Percentiles rank a stretch among this genome's conserved stretches.
phyloP scores from a whole-genome alignment of 2,888 invertebrate genomes.

The Hecatera dysodea region DNA sequence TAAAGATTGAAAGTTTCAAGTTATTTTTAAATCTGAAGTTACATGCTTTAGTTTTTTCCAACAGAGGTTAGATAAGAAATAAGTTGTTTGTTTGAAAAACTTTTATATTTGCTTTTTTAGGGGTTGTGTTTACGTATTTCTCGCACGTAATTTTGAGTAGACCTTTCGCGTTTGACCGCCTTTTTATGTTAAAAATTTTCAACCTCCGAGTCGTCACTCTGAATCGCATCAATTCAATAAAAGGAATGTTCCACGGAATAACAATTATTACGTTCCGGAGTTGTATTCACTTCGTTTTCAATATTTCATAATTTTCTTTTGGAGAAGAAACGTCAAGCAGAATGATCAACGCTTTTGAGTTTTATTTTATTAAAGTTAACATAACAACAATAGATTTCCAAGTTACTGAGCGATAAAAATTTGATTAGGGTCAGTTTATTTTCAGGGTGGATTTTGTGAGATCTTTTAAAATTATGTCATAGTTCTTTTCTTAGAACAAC shows the following conservation, averaged over 20 bases:
- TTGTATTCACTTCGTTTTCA: conserved; percentile 60
- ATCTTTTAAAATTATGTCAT: conserved; percentile 30
- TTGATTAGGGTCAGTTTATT: conserved; percentile 43
- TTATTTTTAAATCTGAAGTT: conserved; percentile 51
- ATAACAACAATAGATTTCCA: conserved; percentile 50
- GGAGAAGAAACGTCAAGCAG: conserved; percentile 40
- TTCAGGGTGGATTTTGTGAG: conserved; percentile 28
- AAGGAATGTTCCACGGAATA: conserved; percentile 64
- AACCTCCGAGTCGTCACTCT: conserved; percentile 51
- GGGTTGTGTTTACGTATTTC: conserved; percentile 59
- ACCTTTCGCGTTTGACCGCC: conserved; percentile 63
- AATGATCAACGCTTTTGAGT: conserved; percentile 54
- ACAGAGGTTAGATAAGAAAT: conserved; percentile 46
- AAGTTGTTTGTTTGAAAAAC: conserved; percentile 54
- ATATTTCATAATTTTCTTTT: conserved; percentile 64
- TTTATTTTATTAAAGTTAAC: conserved; percentile 54
- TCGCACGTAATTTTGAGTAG: conserved; percentile 63
- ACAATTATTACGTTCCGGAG: conserved; percentile 63
- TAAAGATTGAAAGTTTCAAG: conserved; percentile 28
- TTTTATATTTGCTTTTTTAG: conserved; percentile 59
- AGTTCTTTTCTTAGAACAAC: not conserved
- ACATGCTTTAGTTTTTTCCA: conserved; percentile 43
- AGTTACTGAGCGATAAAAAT: conserved; percentile 42
- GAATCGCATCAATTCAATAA: conserved; percentile 68
- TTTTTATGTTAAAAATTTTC: conserved; percentile 64